Conservation (phyloP, 2,888 invertebrate genomes). For the Theretra japonica region DNA sequence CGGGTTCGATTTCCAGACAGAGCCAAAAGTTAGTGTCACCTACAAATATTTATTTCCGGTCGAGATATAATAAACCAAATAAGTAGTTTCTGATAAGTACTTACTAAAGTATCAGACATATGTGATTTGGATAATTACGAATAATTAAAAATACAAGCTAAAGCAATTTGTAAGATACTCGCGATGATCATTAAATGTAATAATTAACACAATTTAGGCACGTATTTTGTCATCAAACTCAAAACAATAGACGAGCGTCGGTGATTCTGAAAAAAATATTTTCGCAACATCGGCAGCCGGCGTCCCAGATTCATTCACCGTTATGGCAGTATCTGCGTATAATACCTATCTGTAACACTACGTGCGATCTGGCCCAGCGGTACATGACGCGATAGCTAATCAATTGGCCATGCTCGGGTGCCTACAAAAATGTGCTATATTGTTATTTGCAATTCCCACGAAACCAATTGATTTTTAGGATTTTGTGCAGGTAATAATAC, state of each 20-base stretch:
- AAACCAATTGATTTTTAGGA: conserved; percentile 36
- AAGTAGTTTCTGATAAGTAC: too few species aligned
- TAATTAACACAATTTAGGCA: not conserved
- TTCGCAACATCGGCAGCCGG: conserved; percentile 41
- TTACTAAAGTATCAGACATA: too few species aligned
- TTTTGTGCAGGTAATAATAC: conserved; percentile 21
- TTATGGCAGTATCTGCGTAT: conserved; percentile 43
- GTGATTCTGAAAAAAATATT: conserved; percentile 34
- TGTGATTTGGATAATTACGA: too few species aligned
- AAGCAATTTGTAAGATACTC: too few species aligned
- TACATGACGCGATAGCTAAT: conserved; percentile 49
- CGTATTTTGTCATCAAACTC: not conserved
- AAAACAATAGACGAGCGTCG: not conserved
- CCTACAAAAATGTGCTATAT: conserved; percentile 49
- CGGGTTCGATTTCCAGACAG: too few species aligned
- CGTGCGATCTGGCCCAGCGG: conserved; percentile 36
- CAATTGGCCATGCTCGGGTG: conserved; percentile 58
- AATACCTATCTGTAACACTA: conserved; percentile 40
- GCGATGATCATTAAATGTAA: too few species aligned
- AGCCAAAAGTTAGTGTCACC: too few species aligned
- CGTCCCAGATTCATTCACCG: conserved; percentile 52
- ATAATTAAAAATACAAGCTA: not conserved
- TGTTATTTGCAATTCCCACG: conserved; percentile 29
- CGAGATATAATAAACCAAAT: too few species aligned
- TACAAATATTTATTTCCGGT: too few species aligned